phyloP scores from a whole-genome alignment of 37 sponge, comb jelly and placozoan species.

The Amphimedon queenslandica region DNA sequence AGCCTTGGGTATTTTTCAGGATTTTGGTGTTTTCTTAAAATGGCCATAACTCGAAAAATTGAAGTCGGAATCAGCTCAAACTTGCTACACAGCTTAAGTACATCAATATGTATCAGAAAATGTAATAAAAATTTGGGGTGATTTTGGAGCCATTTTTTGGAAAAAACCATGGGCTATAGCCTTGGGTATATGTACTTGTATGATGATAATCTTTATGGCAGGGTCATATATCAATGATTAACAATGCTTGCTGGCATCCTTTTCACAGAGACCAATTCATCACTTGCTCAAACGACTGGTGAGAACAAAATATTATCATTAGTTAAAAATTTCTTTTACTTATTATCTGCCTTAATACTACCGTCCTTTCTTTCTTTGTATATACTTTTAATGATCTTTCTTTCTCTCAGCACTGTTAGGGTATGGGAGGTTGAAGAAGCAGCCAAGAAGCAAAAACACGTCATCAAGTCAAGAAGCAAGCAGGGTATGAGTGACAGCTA shows the following conservation, averaged over 20 bases:
- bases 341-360: neutral
- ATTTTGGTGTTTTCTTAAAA: no score
- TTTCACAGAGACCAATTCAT: conserved; percentile 69
- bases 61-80: no score
- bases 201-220: no score
- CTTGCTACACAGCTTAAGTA: no score
- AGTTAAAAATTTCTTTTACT: neutral
- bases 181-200: no score
- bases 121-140: no score
- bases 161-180: no score
- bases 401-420: conserved; percentile 68
- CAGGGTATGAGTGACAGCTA: conserved; percentile 41
- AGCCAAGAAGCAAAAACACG: conserved; percentile 77
- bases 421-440: conserved; percentile 79
- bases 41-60: no score
- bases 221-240: conserved; percentile 87
- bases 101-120: no score
- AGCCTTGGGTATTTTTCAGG: no score
- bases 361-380: no score
- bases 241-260: conserved; percentile 88
- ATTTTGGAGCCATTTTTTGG: no score
- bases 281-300: conserved; percentile 90
- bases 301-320: neutral
- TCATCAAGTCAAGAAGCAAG: conserved; percentile 75
- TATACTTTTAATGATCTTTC: neutral